Base-by-base conservation (phyloP, 2,888 invertebrate genomes). In the Adineta ricciae region DNA sequence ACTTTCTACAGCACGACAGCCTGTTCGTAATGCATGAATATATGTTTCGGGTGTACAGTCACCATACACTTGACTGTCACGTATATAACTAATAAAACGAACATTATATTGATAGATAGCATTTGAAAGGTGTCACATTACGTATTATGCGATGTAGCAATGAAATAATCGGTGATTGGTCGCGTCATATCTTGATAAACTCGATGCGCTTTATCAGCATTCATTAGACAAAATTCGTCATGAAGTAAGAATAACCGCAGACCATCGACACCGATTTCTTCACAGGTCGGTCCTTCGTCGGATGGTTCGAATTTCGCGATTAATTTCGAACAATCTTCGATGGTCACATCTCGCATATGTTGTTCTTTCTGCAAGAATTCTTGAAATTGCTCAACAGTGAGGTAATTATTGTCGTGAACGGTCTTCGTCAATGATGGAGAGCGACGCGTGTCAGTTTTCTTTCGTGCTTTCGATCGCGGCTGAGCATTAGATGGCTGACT, bases 211-310 rank as follows among this genome's bases (percentile, higher is more conserved):
- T 78, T 38, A 78, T 78, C 21, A n/a, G 78, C 24, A 78, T 41
- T 78, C 78, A 78, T 78, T 14, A 78, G 11, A 78, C 41, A 78
- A 78, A 78, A 78, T 78, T 78, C 78, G 41, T 78, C 78, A 78
- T 78, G 78, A 78, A 78, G 78, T 41, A 78, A 41, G 2, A 78
- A 7, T 78, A 78, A 41, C 2, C 78, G 78, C 9, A 78, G 41
- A 36, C 78, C 78, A 41, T 78, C 78, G 8, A 78, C 41, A n/a
- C 78, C n/a, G 11, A 78, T n/a, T 5, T 41, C 41, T 78, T 78
- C 41, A 7, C 3, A 78, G 38, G 8, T 2, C 11, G 24, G 21
- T 78, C 78, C 78, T 78, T 78, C 78, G 1, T 11, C 2, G 21
- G 78, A 78, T 78, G 78, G 78, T 78, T 78, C 78, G n/a, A 78